These are phyloP conservation scores for Peromyscus leucopus DNA, from an alignment of 2,113 vertebrate species.

Conservation along the genomic window DNA sequence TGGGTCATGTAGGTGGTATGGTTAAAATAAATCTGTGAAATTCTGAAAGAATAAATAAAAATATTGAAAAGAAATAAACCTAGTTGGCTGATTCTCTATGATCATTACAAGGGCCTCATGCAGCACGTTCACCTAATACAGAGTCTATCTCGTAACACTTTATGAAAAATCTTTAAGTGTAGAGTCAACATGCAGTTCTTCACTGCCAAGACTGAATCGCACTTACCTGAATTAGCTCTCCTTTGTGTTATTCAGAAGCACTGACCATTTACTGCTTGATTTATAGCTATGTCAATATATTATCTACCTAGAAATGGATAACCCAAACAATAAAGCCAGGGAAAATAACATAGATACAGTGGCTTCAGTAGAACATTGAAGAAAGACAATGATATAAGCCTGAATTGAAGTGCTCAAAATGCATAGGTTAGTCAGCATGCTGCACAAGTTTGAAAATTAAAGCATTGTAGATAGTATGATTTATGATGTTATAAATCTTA, in stretches of 20 bases:
- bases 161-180: not conserved
- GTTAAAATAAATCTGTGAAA: not conserved
- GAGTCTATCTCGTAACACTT: not conserved
- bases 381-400: not conserved
- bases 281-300: constrained; percentile 27
- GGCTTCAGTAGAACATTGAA: not conserved
- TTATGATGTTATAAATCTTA: not conserved
- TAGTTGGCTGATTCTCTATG: not conserved
- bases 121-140: no score
- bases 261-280: not conserved
- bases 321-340: not conserved
- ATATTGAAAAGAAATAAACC: not conserved
- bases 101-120: not conserved
- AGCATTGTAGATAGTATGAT: not conserved
- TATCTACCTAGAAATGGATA: not conserved
- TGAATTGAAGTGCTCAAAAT: not conserved
- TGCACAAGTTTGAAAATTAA: not conserved
- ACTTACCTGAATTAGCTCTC: not conserved
- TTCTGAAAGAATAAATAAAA: not conserved
- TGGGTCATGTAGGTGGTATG: not conserved
- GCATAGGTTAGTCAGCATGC: not conserved
- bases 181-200: not conserved
- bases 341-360: not conserved
- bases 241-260: not conserved
- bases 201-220: not conserved